Evolutionary conservation across 2,797 vertebrate species (phyloP), one percentile per base, ranked within the genome.

Genomic region (Lagodon rhomboides): DNA sequence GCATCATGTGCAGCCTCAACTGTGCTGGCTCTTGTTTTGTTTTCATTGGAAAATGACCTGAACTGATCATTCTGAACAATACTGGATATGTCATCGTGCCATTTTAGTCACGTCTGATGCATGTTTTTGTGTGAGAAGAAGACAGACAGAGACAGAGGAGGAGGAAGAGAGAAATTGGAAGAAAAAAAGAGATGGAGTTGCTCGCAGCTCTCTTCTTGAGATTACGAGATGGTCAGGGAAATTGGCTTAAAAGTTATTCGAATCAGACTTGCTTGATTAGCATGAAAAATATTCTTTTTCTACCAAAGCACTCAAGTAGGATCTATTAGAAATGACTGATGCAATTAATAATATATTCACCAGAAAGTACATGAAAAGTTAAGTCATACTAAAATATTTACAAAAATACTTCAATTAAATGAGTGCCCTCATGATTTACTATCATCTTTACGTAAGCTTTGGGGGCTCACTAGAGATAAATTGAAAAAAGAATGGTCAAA

Each of bases 171-270:
- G 10, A 44, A 58, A 51, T 56, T 15, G 7, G 11, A 12, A n/a
- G 55, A 47, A 50, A 78, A 34, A 55, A 38, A 17, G 47, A 63
- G 73, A 43, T 13, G 38, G 38, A n/a, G n/a, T 2, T 25, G 70
- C 64, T 83, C 0, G 34, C 43, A 51, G 83, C 67, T 59, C 10
- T 22, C 50, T 56, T 62, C 20, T 20, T 17, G 17, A 72, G 72
- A 85, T 77, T 0, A 67, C 38, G 25, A 60, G 79, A 64, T 75
- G 77, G 77, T 85, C 74, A 78, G 67, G 75, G 80, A 79, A 71
- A 82, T n/a, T 63, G 38, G 50, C 54, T 79, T 51, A 82, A 73
- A 82, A 16, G 5, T 79, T 79, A 56, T 83, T 75, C 76, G 53
- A 85, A 73, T 72, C 20, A 15, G 65, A 65, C 25, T 20, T 17